phyloP scores from a whole-genome alignment of 2,888 invertebrate genomes.

The Macrophya alboannulata region DNA sequence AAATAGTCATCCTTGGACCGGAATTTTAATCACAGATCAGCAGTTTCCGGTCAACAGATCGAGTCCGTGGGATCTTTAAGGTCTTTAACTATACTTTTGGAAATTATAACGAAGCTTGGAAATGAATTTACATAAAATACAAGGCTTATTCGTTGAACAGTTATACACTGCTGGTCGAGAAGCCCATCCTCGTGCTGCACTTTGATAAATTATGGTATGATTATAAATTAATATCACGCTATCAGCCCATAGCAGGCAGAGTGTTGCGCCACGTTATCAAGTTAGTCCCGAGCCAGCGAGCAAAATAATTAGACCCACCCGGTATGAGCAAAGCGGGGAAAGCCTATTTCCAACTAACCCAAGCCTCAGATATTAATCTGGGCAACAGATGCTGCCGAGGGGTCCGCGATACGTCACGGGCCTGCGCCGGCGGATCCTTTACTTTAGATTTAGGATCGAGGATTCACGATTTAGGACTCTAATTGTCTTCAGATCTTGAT shows the following conservation, averaged over 20 bases:
- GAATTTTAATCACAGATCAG: background rate
- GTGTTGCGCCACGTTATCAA: slow-evolving; percentile 70
- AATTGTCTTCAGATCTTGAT: slow-evolving; percentile 25
- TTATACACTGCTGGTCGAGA: background rate
- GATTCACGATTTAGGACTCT: slow-evolving; percentile 30
- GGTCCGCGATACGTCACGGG: slow-evolving; percentile 52
- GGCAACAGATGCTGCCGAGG: slow-evolving; percentile 56
- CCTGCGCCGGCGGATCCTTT: slow-evolving; percentile 39
- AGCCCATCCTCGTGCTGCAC: background rate
- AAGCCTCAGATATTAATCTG: slow-evolving; percentile 56
- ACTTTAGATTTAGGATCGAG: slow-evolving; percentile 34
- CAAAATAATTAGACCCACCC: slow-evolving; percentile 73
- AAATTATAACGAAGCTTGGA: background rate
- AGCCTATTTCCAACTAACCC: slow-evolving; percentile 52
- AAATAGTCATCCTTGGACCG: slow-evolving; percentile 5
- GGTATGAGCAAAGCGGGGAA: slow-evolving; percentile 52
- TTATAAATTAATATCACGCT: slow-evolving; percentile 71
- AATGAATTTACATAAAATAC: background rate
- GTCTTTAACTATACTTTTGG: background rate
- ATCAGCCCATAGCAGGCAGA: slow-evolving; percentile 66
- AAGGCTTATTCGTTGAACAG: background rate
- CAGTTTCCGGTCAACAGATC: background rate
- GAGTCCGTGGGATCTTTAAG: background rate
- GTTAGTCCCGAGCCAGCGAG: slow-evolving; percentile 72
- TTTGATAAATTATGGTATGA: slow-evolving; percentile 58